These are phyloP conservation scores for Smutsia gigantea DNA, from an alignment of 2,797 vertebrate species.

Conservation along the genomic window DNA sequence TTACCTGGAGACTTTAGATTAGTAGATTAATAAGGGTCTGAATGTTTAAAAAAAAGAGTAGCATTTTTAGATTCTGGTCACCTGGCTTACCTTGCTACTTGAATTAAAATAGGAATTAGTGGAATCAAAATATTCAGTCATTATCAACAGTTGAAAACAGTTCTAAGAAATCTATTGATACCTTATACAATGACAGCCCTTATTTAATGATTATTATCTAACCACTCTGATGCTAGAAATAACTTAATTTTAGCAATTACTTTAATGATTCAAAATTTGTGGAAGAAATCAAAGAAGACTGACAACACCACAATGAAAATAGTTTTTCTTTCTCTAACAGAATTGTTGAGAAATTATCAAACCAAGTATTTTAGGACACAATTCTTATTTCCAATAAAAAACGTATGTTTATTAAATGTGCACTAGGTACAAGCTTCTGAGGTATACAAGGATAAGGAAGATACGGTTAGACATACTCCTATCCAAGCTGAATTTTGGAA, in stretches of 20 bases:
- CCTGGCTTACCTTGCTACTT: not conserved
- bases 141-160: not conserved
- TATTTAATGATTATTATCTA: not conserved
- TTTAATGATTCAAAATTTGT: constrained; percentile 27
- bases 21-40: not conserved
- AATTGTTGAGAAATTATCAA: not conserved
- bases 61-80: not conserved
- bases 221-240: not conserved
- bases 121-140: not conserved
- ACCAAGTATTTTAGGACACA: not conserved
- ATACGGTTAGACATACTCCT: not conserved
- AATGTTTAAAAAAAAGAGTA: not conserved
- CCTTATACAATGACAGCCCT: not conserved
- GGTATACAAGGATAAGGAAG: not conserved
- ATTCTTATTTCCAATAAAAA: not conserved
- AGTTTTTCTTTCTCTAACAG: not conserved
- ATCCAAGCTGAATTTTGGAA: not conserved
- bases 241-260: not conserved
- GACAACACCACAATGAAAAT: not conserved
- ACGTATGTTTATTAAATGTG: not conserved
- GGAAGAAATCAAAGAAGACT: not conserved
- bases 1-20: not conserved
- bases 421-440: not conserved
- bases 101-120: not conserved
- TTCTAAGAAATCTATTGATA: not conserved